Evolutionary conservation across 2,797 vertebrate genomes (phyloP).

Genomic region (Bryconaethiops microstoma): DNA sequence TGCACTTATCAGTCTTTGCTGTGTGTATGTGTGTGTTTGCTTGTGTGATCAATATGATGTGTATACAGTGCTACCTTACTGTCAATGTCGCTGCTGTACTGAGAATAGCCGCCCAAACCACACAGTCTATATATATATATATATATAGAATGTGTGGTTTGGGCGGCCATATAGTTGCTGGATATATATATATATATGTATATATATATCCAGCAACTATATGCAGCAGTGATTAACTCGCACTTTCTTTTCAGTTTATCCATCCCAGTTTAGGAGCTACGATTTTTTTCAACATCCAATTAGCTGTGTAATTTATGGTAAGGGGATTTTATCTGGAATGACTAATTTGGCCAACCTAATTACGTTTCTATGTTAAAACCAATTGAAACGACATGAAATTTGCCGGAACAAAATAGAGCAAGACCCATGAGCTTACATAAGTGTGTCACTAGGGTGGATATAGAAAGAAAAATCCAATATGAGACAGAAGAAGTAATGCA

Average conservation of each 20-base stretch:
- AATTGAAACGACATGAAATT: slow-evolving; percentile 75
- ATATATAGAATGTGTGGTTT: no score
- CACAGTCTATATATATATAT: no score
- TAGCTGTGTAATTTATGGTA: slow-evolving; percentile 75
- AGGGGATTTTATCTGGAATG: slow-evolving; percentile 80
- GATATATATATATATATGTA: no score
- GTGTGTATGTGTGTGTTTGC: no score
- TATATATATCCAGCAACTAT: not conserved
- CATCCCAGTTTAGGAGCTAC: slow-evolving; percentile 68
- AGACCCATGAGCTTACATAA: slow-evolving; percentile 71
- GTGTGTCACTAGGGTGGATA: slow-evolving; percentile 77
- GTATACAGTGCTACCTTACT: no score
- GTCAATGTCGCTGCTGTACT: no score
- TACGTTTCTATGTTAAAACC: slow-evolving; percentile 86
- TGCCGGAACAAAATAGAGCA: slow-evolving; percentile 73
- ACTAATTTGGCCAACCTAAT: slow-evolving; percentile 86
- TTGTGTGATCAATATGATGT: no score
- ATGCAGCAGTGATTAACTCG: not conserved
- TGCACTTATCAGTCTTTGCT: no score
- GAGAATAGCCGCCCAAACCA: no score
- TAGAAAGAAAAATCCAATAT: slow-evolving; percentile 58
- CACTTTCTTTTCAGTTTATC: slow-evolving; percentile 60
- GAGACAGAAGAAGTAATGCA: slow-evolving; percentile 46
- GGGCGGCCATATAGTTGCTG: no score
- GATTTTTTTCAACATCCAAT: slow-evolving; percentile 75